These are phyloP conservation scores for Ceyx margarethae DNA, from an alignment of 2,113 vertebrate genomes.

Conservation along the genomic window DNA sequence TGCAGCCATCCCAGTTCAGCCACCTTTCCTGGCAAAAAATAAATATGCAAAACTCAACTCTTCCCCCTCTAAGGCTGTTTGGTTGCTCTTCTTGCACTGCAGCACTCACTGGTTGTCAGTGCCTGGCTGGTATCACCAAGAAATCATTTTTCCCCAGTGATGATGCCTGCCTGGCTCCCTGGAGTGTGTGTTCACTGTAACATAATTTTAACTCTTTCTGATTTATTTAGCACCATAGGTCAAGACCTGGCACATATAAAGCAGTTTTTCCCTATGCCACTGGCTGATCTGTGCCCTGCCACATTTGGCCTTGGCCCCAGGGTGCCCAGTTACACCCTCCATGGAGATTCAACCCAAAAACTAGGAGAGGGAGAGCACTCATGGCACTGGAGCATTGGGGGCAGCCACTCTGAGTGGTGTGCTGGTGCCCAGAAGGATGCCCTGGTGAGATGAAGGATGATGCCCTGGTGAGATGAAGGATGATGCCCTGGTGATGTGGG, in stretches of 20 bases:
- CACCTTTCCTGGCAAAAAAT: neutral
- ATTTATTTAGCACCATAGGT: neutral
- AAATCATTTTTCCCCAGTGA: too few species aligned
- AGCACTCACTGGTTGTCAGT: accelerated
- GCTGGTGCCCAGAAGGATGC: neutral
- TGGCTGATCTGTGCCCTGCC: accelerated
- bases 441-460: accelerated
- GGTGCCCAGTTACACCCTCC: neutral
- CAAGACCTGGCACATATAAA: neutral
- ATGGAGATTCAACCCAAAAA: neutral
- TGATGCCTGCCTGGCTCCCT: neutral
- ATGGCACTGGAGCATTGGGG: neutral
- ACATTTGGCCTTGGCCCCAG: neutral
- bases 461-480: neutral
- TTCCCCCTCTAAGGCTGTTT: accelerated
- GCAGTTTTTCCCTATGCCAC: accelerated
- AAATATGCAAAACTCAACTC: neutral
- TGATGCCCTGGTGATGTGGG: too few species aligned
- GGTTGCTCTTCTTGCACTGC: neutral
- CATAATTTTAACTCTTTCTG: neutral
- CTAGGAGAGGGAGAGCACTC: accelerated
- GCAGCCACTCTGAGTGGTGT: neutral
- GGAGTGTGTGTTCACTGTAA: neutral
- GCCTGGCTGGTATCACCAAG: neutral
- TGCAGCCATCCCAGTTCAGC: neutral